Evolutionary conservation across 2,797 vertebrate species (phyloP), one percentile per base, ranked within the genome.

Genomic region (Cyprinodon diabolis): DNA sequence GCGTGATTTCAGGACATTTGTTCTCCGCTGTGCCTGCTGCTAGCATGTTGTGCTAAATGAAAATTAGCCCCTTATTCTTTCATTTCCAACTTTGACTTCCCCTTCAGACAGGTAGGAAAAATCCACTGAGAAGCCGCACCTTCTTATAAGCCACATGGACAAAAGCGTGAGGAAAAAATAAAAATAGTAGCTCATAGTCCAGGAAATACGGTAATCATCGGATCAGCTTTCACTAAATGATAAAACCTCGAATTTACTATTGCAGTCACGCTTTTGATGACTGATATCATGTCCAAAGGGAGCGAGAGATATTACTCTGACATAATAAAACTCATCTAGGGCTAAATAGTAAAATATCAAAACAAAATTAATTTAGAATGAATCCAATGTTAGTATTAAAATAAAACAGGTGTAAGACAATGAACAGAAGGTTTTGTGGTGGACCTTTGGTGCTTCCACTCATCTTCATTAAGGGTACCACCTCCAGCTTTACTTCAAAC

Each of bases 361-460:
- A 74, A 52, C 4, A 63, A 23, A 7, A 7, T 19, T 25, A 37
- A 37, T 6, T 45, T 71, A 83, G 65, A 63, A 81, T 1, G 0
- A 76, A 68, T 65, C 74, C 72, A 6, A 13, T 57, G 66, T 83
- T 65, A 63, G 5, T 43, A 21, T 66, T 37, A 23, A 54, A 63
- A 68, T 40, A 4, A 63, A 0, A 35, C 5, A 12, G 47, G 35
- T 74, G 43, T 25, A 10, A n/a, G 17, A 10, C 68, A 79, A 63
- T 19, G 51, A 80, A 45, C 15, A 76, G 30, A 9, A 62, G 68
- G 19, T 15, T 75, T 56, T 71, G 72, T 47, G 69, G 49, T 23
- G 75, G 69, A 74, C 68, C 65, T 86, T 83, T 78, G 73, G 70
- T 83, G 66, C 51, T 77, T 88, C 30, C 30, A 30, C 30, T 30